Base-by-base conservation (phyloP, 2,888 invertebrate genomes). In the Tromatobia lineatoria region DNA sequence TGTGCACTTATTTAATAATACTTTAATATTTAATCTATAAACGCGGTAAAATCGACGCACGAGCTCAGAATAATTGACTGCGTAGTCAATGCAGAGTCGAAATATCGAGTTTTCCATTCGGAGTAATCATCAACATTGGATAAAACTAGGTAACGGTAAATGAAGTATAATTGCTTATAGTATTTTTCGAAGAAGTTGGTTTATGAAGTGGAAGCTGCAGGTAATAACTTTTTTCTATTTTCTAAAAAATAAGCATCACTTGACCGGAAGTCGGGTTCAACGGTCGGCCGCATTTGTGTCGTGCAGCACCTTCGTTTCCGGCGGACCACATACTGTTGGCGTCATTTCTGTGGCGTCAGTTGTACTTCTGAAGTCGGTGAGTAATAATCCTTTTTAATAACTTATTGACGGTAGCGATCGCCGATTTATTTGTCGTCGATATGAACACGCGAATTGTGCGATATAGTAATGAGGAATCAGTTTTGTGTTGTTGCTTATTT, bases 351-450 rank as follows among this genome's bases (percentile, higher is more conserved):
- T 47, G 71, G 85, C 85, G 81, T 83, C 83, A 80, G 83, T 80
- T 29, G 77, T 76, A 74, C 74, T 78, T 85, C 74, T 80, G 78
- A 71, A 81, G 64, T 83, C 52, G 85, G 85, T 85, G 83, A 85
- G 85, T 85, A 77, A 6, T 83, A 77, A 85, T 85, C 85, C 75
- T 70, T 78, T 66, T 15, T 78, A 71, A 50, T 83, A 45, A 69
- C 25, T 23, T 66, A 73, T 76, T 74, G 54, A 50, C 74, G 38
- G 34, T 50, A 52, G 47, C 78, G 45, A 85, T 85, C 85, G 66
- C 18, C 42, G 20, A 50, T 81, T 34, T 29, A 83, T 83, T 71
- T 23, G 3, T 74, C 13, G 54, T 25, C 25, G 66, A 52, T 77
- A 54, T 66, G 29, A 45, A 71, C 61, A 20, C n/a, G 34, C 23